A percentile compares a stretch with the other conserved stretches of the same genome.
Conservation (phyloP, 2,113 vertebrate genomes). For the Phasianus colchicus region DNA sequence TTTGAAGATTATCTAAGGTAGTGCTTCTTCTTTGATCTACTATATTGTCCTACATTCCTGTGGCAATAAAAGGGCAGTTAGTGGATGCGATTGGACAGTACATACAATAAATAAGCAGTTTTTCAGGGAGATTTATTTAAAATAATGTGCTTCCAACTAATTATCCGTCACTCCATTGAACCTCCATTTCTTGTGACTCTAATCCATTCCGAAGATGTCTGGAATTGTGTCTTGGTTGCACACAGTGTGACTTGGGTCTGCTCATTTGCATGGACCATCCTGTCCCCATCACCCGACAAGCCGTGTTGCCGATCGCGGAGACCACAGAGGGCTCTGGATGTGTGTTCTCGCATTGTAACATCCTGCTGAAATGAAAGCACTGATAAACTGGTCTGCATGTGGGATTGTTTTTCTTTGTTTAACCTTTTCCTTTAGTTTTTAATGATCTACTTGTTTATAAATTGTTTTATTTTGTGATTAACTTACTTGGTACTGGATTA, state of each 20-base stretch:
- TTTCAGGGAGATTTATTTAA: constrained; percentile 91
- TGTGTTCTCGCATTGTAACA: constrained; percentile 74
- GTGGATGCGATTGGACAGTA: constrained; percentile 82
- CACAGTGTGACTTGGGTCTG: constrained; percentile 73
- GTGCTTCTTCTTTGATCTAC: constrained; percentile 64
- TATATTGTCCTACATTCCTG: constrained; percentile 69
- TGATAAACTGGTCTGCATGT: constrained; percentile 79
- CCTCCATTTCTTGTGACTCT: constrained; percentile 82
- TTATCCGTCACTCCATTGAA: constrained; percentile 80
- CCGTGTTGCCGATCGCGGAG: constrained; percentile 62
- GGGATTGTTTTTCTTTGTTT: constrained; percentile 76
- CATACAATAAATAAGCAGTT: constrained; percentile 76
- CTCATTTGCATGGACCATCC: constrained; percentile 88
- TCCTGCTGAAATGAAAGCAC: constrained; percentile 70
- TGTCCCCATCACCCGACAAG: constrained; percentile 81
- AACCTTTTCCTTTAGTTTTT: constrained; percentile 59
- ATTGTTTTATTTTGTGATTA: constrained; percentile 72
- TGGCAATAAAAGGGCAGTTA: constrained; percentile 85
- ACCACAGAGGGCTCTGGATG: constrained; percentile 73
- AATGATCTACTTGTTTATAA: constrained; percentile 68
- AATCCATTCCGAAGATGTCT: constrained; percentile 81
- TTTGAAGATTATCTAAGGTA: constrained; percentile 74
- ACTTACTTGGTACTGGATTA: constrained; percentile 73
- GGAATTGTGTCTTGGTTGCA: constrained; percentile 74
- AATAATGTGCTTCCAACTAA: constrained; percentile 88